phyloP scores from a whole-genome alignment of 2,797 vertebrate species.

The Falco columbarius region DNA sequence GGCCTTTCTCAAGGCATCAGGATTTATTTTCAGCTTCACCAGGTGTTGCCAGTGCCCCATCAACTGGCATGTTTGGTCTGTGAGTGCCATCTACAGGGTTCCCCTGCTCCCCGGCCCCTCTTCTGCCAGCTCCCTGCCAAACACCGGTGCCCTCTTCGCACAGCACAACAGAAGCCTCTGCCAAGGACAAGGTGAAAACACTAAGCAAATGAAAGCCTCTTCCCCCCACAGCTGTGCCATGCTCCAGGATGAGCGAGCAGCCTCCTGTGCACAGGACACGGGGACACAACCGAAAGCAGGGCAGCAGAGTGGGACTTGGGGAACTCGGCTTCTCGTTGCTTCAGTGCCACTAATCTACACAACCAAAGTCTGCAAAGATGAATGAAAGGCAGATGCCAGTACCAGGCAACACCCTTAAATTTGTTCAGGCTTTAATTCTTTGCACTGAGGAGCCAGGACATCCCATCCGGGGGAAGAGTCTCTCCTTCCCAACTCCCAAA shows the following conservation, averaged over 20 bases:
- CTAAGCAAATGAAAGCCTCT: neutral
- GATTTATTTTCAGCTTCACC: neutral
- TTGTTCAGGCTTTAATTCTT: neutral
- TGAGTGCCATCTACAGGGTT: conserved; percentile 69
- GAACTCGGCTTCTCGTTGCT: accelerated
- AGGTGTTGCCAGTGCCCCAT: neutral
- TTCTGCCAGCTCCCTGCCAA: neutral
- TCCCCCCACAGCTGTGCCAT: accelerated
- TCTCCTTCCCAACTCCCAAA: neutral
- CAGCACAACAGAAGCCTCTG: neutral
- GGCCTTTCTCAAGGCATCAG: neutral
- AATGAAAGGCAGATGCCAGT: neutral
- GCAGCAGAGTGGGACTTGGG: neutral
- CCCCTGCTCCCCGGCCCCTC: neutral
- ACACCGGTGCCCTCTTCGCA: neutral
- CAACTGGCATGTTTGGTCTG: neutral
- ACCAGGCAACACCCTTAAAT: neutral
- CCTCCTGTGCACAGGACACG: accelerated
- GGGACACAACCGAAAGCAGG: accelerated
- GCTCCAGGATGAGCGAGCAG: accelerated
- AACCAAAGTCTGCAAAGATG: accelerated
- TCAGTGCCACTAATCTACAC: neutral
- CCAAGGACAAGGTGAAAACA: accelerated
- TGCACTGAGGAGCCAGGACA: neutral
- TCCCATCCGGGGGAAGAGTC: neutral